These are phyloP conservation scores for western clawed frog (Xenopus tropicalis) DNA, from an alignment of 2,113 vertebrate species.

Conservation along the genomic window UCB_Xtro_10.0 CM004450.2:42148501-42149000, in stretches of 20 bases:
- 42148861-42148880: no score
- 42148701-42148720: slow-evolving; percentile 4
- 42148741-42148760: slow-evolving; percentile 19
- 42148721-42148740: slow-evolving; percentile 19
- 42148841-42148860: no score
- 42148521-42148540: no score
- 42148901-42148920: no score
- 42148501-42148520: no score
- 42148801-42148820: not conserved
- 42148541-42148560: no score
- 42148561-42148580: not conserved
- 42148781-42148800: not conserved
- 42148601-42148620: not conserved
- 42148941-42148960: no score
- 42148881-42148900: no score
- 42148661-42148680: slow-evolving; percentile 11
- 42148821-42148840: no score
- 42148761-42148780: slow-evolving; percentile 1
- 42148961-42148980: no score
- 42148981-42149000: no score
- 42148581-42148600: not conserved
- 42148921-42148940: no score
- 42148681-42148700: slow-evolving; percentile 14
- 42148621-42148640: not conserved
- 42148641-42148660: not conserved